phyloP scores from a whole-genome alignment of 2,113 vertebrate genomes.

The Coryphaenoides rupestris region DNA sequence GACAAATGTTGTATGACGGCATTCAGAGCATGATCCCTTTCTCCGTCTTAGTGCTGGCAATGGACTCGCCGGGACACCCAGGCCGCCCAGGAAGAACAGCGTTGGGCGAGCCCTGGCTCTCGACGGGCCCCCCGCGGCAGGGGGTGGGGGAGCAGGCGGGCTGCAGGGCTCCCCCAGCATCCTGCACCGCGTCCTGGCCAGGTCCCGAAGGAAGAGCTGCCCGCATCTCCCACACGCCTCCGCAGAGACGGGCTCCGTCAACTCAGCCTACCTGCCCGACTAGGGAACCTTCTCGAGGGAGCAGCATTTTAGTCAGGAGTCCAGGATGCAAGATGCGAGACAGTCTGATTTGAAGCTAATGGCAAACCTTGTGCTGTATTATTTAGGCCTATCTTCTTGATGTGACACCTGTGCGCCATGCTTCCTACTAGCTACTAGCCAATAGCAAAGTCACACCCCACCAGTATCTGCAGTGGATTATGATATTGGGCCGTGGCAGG shows the following conservation, averaged over 20 bases:
- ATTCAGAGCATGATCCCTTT: neutral
- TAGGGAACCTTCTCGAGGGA: slow-evolving; percentile 30
- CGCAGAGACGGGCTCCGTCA: slow-evolving; percentile 61
- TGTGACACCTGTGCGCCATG: no score
- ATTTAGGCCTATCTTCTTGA: no score
- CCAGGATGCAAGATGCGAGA: no score
- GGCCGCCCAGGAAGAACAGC: slow-evolving; percentile 58
- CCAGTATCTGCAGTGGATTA: no score
- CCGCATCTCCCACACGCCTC: slow-evolving; percentile 59
- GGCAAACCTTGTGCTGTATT: no score
- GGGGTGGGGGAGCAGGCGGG: slow-evolving; percentile 26
- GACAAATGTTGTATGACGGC: neutral
- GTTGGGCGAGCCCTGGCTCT: slow-evolving; percentile 57
- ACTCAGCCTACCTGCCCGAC: slow-evolving; percentile 78
- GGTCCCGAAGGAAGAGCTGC: slow-evolving; percentile 78
- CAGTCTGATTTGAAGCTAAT: no score
- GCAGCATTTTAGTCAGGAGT: no score
- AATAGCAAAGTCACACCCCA: no score
- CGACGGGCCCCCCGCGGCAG: slow-evolving; percentile 52
- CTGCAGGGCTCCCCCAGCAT: slow-evolving; percentile 70
- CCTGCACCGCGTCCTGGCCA: slow-evolving; percentile 80
- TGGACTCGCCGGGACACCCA: slow-evolving; percentile 61
- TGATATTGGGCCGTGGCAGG: no score
- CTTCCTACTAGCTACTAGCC: no score
- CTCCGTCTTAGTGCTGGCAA: neutral